Conservation (phyloP, 2,113 vertebrate genomes). For the Barbus barbus region DNA sequence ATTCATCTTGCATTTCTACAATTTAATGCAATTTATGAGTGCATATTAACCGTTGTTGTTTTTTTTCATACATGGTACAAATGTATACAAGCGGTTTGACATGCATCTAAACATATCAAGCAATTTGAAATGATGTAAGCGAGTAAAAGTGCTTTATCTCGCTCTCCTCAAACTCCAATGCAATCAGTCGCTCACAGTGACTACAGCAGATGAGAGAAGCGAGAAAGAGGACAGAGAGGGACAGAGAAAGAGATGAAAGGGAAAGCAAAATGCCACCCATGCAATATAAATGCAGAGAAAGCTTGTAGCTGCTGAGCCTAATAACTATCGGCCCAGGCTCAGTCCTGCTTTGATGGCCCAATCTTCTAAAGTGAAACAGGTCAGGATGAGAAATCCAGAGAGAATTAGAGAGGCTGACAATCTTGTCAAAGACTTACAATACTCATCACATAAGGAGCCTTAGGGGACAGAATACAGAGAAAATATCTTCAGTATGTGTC, state of each 20-base stretch:
- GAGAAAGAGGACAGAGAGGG: conserved; percentile 6
- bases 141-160: background rate
- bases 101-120: background rate
- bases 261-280: conserved; percentile 28
- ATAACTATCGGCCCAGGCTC: conserved; percentile 34
- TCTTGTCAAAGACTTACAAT: conserved; percentile 8
- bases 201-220: background rate
- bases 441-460: background rate
- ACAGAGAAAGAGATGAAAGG: conserved; percentile 26
- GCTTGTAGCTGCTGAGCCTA: conserved; percentile 17
- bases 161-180: background rate
- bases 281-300: conserved; percentile 36
- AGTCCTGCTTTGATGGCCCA: conserved; percentile 25
- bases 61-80: background rate
- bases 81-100: background rate
- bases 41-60: background rate
- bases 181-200: background rate
- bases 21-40: no score
- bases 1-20: no score
- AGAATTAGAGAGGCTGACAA: conserved; percentile 11
- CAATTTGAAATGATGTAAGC: background rate
- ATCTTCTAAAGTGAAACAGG: conserved; percentile 32
- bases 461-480: background rate
- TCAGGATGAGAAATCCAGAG: conserved; percentile 16
- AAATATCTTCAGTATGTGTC: background rate